Percentiles rank a stretch among this genome's conserved stretches.
Evolutionary conservation across 2,113 vertebrate genomes (phyloP).

Genomic region (Morone chrysops): DNA sequence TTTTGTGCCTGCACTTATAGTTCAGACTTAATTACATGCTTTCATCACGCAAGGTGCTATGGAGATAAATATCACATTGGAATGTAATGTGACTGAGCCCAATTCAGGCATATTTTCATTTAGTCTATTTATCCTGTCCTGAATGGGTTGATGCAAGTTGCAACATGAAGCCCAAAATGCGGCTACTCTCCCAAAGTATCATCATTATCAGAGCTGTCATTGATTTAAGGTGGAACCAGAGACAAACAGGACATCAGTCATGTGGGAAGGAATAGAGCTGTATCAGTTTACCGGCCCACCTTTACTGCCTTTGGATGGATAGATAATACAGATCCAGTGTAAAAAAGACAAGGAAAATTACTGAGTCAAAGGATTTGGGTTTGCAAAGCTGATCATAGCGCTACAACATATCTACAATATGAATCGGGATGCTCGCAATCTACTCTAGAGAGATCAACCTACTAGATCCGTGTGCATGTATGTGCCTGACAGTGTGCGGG

Average conservation of each 20-base stretch:
- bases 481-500: slow-evolving; percentile 35
- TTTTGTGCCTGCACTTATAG: slow-evolving; percentile 36
- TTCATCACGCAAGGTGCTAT: slow-evolving; percentile 13
- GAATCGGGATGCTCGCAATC: slow-evolving; percentile 24
- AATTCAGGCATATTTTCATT: slow-evolving; percentile 61
- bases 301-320: slow-evolving; percentile 37
- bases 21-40: slow-evolving; percentile 62
- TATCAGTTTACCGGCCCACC: slow-evolving; percentile 36
- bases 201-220: slow-evolving; percentile 35
- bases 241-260: slow-evolving; percentile 33
- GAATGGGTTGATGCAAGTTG: slow-evolving; percentile 48
- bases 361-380: slow-evolving; percentile 44
- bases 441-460: slow-evolving; percentile 20
- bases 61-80: slow-evolving; percentile 56
- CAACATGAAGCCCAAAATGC: slow-evolving; percentile 34
- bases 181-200: slow-evolving; percentile 32
- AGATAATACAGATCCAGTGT: slow-evolving; percentile 26
- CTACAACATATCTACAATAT: slow-evolving; percentile 12
- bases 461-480: slow-evolving; percentile 31
- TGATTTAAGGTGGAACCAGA: slow-evolving; percentile 64
- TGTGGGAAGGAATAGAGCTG: slow-evolving; percentile 10
- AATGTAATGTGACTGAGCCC: slow-evolving; percentile 52
- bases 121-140: slow-evolving; percentile 50
- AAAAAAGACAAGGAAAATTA: slow-evolving; percentile 24
- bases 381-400: slow-evolving; percentile 11